Base-by-base conservation (phyloP, 2,888 invertebrate species). In the Euclidia mi region DNA sequence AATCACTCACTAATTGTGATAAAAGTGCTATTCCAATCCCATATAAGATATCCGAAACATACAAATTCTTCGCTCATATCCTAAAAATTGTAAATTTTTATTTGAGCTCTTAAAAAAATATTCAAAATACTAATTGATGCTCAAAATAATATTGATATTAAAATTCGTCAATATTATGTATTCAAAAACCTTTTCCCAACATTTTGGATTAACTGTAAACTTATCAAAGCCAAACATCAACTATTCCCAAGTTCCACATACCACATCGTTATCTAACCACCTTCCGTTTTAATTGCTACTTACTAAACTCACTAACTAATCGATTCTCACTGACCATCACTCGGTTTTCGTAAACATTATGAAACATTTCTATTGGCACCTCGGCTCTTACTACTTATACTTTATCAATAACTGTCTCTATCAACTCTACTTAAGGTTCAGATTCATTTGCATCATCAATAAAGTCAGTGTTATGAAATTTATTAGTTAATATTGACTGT, bases 401-500 rank as follows among this genome's bases (percentile, higher is more conserved):
- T 28, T 31, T 12, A 25, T 55, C 41, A 58, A 55, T 55, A 18
- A 48, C 43, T 7, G 28, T 35, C 53, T 56, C 40, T 48, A 64
- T 17, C 0, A 11, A 37, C 45, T 38, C 3, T 10, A 9, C 3
- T 12, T 47, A 65, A 71, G 55, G 71, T 68, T 52, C 29, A 45
- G 38, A 60, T 45, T 73, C 56, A 17, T 56, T 51, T 68, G 57
- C 14, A 57, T 48, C 20, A 47, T 41, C 35, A 51, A 51, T 40
- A 46, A 51, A 65, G 50, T 53, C 50, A 44, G 44, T 62, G 55
- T 83, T 83, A 76, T 71, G 77, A 80, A 81, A 80, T 79, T 69
- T 70, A 78, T 77, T 76, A 63, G 66, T 65, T 62, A 71, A 73
- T 83, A 79, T 85, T 84, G 79, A 81, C 81, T 84, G 62, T 70